phyloP scores from a whole-genome alignment of 2,797 vertebrate species.

The Rhyacichthys aspro region DNA sequence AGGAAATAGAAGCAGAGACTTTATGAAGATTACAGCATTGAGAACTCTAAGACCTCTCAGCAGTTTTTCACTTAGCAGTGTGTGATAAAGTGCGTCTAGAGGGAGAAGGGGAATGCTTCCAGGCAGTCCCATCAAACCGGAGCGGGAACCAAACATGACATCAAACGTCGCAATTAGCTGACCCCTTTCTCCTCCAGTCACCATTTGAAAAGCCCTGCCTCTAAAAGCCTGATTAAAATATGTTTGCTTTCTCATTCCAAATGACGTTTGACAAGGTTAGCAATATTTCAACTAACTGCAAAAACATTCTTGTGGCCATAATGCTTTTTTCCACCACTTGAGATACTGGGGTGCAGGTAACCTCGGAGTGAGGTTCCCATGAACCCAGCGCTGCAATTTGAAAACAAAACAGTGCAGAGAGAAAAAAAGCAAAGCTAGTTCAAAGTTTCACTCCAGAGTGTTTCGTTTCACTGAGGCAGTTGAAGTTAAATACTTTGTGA shows the following conservation, averaged over 20 bases:
- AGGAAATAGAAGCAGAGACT: constrained; percentile 87
- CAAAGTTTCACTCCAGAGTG: constrained; percentile 71
- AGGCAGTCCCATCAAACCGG: constrained; percentile 73
- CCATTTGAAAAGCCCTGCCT: constrained; percentile 66
- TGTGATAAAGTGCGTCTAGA: constrained; percentile 42
- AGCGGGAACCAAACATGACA: constrained; percentile 80
- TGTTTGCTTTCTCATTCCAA: constrained; percentile 79
- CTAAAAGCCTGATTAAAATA: constrained; percentile 76
- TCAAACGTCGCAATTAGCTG: constrained; percentile 77
- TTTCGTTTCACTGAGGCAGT: constrained; percentile 75
- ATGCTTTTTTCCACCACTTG: constrained; percentile 69
- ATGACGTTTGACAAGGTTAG: constrained; percentile 80
- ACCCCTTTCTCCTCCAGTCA: constrained; percentile 73
- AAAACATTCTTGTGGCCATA: constrained; percentile 80
- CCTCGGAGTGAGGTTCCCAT: constrained; percentile 77
- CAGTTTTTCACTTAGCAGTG: constrained; percentile 74
- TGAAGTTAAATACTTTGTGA: constrained; percentile 76
- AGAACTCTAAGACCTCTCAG: constrained; percentile 82
- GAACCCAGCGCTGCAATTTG: constrained; percentile 71
- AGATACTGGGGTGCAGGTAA: constrained; percentile 71
- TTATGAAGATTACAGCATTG: constrained; percentile 88
- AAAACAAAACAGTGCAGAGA: constrained; percentile 65
- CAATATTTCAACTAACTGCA: constrained; percentile 82
- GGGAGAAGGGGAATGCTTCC: constrained; percentile 57
- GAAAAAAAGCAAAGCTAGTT: constrained; percentile 42